These are phyloP conservation scores for Plebejus argus DNA, from an alignment of 2,888 invertebrate genomes.

Conservation along the genomic window DNA sequence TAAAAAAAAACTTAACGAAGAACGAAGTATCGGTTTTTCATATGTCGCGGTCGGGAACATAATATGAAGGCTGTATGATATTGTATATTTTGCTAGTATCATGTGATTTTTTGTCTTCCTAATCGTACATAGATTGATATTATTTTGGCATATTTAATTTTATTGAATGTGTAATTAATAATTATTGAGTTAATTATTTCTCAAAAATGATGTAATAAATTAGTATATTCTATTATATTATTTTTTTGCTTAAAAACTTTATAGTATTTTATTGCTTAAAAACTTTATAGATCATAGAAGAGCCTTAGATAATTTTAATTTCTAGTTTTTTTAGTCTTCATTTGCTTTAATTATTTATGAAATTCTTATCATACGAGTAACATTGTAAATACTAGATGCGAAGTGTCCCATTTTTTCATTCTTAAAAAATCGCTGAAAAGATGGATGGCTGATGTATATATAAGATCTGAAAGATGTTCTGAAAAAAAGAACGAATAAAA, in stretches of 20 bases:
- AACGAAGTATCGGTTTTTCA: conserved; percentile 2
- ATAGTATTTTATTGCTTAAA: not conserved
- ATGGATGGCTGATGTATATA: too few species aligned
- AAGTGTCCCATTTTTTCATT: too few species aligned
- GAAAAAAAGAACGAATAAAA: not conserved
- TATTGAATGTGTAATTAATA: not conserved
- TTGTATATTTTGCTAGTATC: conserved; percentile 10
- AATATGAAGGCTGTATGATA: not conserved
- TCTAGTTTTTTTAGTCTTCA: too few species aligned
- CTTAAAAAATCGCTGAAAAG: too few species aligned
- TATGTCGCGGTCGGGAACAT: not conserved
- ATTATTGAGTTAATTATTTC: not conserved
- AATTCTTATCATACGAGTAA: too few species aligned
- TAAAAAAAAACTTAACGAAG: not conserved
- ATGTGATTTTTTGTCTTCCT: conserved; percentile 16
- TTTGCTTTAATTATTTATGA: too few species aligned
- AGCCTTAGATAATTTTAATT: not conserved
- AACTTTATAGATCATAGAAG: not conserved
- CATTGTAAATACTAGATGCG: too few species aligned
- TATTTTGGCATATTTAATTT: not conserved
- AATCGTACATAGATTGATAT: conserved; percentile 36
- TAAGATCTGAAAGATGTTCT: too few species aligned
- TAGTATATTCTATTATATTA: not conserved
- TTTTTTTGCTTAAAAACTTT: not conserved
- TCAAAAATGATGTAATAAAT: conserved; percentile 21